These are phyloP conservation scores for Nebria ingens DNA, from an alignment of 1,140 invertebrate species.

Conservation along the genomic window DNA sequence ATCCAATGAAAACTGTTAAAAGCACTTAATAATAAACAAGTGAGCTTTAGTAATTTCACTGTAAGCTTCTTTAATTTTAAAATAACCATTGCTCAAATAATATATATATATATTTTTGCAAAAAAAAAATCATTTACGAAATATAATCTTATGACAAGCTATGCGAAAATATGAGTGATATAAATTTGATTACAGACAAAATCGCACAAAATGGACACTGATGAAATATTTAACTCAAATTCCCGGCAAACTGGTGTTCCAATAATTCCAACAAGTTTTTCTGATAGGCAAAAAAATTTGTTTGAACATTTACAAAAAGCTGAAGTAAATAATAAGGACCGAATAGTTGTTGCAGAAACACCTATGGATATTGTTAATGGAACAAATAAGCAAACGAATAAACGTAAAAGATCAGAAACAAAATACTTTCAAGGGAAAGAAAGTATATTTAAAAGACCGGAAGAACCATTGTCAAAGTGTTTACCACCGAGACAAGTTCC, in stretches of 20 bases:
- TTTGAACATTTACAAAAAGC: slow-evolving; percentile 31
- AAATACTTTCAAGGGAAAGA: slow-evolving; percentile 55
- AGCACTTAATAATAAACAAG: too few relatives aligned
- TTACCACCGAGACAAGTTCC: slow-evolving; percentile 43
- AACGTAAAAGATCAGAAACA: slow-evolving; percentile 30
- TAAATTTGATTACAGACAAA: too few relatives aligned
- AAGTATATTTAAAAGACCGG: slow-evolving; percentile 65
- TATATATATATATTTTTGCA: too few relatives aligned
- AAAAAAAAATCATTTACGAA: too few relatives aligned
- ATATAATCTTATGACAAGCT: too few relatives aligned
- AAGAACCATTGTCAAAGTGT: slow-evolving; percentile 46
- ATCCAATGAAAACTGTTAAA: too few relatives aligned
- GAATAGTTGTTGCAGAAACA: slow-evolving; percentile 3
- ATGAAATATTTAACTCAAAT: not conserved
- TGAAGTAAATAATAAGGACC: slow-evolving; percentile 29
- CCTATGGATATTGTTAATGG: slow-evolving; percentile 30
- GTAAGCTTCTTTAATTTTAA: too few relatives aligned
- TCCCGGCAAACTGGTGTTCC: not conserved
- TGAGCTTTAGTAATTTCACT: too few relatives aligned
- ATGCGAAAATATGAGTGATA: too few relatives aligned
- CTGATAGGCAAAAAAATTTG: slow-evolving; percentile 32
- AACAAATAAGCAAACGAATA: slow-evolving; percentile 26
- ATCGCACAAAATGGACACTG: not conserved
- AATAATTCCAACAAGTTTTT: slow-evolving; percentile 18
- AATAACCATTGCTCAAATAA: too few relatives aligned